These are phyloP conservation scores for Drosophila cardini DNA, from an alignment of 1,140 invertebrate genomes.

Conservation along the genomic window DNA sequence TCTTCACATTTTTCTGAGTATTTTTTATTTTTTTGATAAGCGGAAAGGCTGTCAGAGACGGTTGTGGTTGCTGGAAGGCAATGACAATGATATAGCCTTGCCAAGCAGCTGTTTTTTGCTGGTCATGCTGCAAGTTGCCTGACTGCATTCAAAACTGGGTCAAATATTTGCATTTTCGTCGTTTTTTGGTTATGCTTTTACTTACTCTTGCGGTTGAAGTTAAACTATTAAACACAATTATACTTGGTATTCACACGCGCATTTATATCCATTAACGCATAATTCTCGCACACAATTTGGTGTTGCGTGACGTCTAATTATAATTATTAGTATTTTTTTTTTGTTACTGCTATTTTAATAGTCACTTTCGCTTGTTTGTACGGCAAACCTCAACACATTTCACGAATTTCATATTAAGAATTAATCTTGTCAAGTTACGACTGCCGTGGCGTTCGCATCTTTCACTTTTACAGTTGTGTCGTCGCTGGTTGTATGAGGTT, in stretches of 20 bases:
- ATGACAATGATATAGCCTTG: conserved; percentile 32
- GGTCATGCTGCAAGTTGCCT: conserved; percentile 35
- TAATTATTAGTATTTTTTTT: conserved; percentile 60
- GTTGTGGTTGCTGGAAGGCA: conserved; percentile 17
- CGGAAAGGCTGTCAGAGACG: conserved; percentile 24
- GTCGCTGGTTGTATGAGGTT: conserved; percentile 10
- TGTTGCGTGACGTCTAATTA: conserved; percentile 69
- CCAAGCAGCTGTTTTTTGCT: conserved; percentile 48
- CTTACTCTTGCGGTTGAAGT: conserved; percentile 38
- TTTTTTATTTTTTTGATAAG: conserved; percentile 38
- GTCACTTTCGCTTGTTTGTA: conserved; percentile 72
- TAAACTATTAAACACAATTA: conserved; percentile 17
- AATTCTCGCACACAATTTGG: conserved; percentile 44
- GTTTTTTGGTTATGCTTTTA: conserved; percentile 22
- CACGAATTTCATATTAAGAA: conserved; percentile 63
- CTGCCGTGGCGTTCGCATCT: conserved; percentile 40
- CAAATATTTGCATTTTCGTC: conserved; percentile 48
- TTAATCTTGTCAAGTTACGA: conserved; percentile 61
- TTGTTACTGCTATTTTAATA: conserved; percentile 21
- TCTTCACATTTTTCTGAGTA: neutral
- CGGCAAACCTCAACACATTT: conserved; percentile 44
- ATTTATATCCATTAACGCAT: conserved; percentile 45
- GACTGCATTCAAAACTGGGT: conserved; percentile 58
- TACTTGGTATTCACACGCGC: conserved; percentile 5
- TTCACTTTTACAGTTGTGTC: conserved; percentile 70